Conservation (phyloP, 2,888 invertebrate genomes). For the Trissolcus brochymenae region DNA sequence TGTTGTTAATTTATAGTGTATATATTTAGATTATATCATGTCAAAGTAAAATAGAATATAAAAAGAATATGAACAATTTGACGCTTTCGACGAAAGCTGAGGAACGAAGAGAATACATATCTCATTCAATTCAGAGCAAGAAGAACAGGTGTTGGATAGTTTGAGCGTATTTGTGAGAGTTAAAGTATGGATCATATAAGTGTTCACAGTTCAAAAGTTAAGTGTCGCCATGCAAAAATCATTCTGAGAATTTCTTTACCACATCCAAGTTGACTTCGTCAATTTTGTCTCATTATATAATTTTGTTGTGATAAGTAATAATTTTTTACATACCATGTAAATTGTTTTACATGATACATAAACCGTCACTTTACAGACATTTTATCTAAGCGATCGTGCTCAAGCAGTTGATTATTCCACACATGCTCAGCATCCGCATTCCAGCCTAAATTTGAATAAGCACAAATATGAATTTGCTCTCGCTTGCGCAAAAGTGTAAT, state of each 20-base stretch:
- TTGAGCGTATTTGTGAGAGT: slow-evolving; percentile 60
- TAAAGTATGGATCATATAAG: slow-evolving; percentile 52
- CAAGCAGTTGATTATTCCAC: not conserved
- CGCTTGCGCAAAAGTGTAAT: too few species aligned
- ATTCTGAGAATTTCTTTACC: slow-evolving; percentile 1
- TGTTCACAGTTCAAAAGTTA: slow-evolving; percentile 44
- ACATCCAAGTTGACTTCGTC: too few species aligned
- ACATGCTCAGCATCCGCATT: not conserved
- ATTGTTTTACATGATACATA: not conserved
- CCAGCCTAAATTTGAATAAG: slow-evolving; percentile 2
- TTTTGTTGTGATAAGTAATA: too few species aligned
- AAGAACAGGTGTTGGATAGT: slow-evolving; percentile 70
- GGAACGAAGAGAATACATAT: slow-evolving; percentile 56
- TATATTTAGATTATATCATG: slow-evolving; percentile 36
- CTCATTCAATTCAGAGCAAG: slow-evolving; percentile 67
- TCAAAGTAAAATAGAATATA: slow-evolving; percentile 23
- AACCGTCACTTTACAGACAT: too few species aligned
- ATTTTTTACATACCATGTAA: too few species aligned
- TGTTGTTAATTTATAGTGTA: slow-evolving; percentile 9
- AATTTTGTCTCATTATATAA: too few species aligned
- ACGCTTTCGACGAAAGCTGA: slow-evolving; percentile 62
- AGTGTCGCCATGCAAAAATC: slow-evolving; percentile 34
- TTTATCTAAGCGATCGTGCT: too few species aligned
- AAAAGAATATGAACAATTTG: slow-evolving; percentile 42
- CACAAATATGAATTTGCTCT: slow-evolving; percentile 2